Evolutionary conservation across 2,797 vertebrate species (phyloP), one percentile per base, ranked within the genome.

Genomic region (Okamejei kenojei): DNA sequence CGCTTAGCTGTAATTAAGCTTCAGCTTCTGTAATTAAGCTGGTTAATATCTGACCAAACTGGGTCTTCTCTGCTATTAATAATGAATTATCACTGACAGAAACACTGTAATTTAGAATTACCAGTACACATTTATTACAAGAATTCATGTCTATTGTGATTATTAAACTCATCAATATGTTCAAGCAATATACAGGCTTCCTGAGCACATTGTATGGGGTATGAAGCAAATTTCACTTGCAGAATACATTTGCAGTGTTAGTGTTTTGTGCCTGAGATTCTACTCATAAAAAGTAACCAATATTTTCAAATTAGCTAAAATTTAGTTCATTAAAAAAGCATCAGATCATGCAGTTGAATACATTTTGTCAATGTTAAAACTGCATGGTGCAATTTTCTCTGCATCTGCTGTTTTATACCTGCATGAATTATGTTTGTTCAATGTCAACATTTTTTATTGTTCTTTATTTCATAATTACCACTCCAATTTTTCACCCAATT

Each of bases 101-200:
- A 54, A 92, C 26, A 17, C 29, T 54, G 63, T 26, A 88, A 73
- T 74, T 74, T 76, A 23, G 32, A 74, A 92, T 92, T 92, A 54
- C 35, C 68, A 76, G 68, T 17, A n/a, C 38, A 45, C 90, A 54
- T 73, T 74, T 54, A 74, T 91, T 91, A 15, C 68, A 76, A 71
- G 10, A 74, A 35, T 92, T 76, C 54, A 54, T 92, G 68, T 74
- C 90, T 26, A 74, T 8, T 7, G 90, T 54, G 35, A 74, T 92
- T 92, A 58, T 54, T 92, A 54, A 92, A 92, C 71, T 74, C 90
- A 92, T 92, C 90, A 76, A 45, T 92, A n/a, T 74, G 45, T 54
- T 91, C 15, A 91, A 17, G 38, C 38, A 92, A 74, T 74, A n/a
- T 54, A 54, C 9, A 73, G 61, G 21, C n/a, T 74, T 73, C 38